These are phyloP conservation scores for Iguana delicatissima DNA, from an alignment of 2,797 vertebrate genomes.

Conservation along the genomic window DNA sequence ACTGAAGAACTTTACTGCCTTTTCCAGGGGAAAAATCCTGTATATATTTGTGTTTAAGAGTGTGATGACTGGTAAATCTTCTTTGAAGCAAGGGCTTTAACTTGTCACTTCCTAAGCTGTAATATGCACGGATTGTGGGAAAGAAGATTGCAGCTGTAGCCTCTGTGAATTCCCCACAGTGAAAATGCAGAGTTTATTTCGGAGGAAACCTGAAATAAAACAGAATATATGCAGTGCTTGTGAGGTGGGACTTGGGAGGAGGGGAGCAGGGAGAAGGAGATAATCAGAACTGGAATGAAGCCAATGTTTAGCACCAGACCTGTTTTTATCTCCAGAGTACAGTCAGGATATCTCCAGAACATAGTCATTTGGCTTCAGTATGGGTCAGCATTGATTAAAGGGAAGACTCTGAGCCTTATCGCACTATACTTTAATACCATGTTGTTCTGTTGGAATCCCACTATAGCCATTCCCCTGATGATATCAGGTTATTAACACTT, in stretches of 20 bases:
- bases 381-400: slow-evolving; percentile 63
- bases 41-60: slow-evolving; percentile 35
- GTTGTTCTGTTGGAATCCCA: too few species aligned
- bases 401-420: slow-evolving; percentile 37
- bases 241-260: slow-evolving; percentile 22
- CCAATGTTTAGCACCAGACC: slow-evolving; percentile 56
- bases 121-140: slow-evolving; percentile 46
- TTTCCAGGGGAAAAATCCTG: neutral
- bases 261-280: slow-evolving; percentile 50
- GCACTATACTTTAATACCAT: too few species aligned
- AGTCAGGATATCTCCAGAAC: slow-evolving; percentile 56
- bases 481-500: too few species aligned
- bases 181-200: slow-evolving; percentile 13
- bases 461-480: too few species aligned
- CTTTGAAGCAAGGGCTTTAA: slow-evolving; percentile 47
- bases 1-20: neutral
- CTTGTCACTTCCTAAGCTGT: slow-evolving; percentile 47
- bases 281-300: slow-evolving; percentile 55
- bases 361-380: slow-evolving; percentile 53
- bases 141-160: slow-evolving; percentile 46
- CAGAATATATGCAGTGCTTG: slow-evolving; percentile 8
- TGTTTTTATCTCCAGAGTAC: slow-evolving; percentile 61
- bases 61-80: slow-evolving; percentile 49
- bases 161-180: slow-evolving; percentile 51
- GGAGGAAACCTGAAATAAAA: slow-evolving; percentile 55